These are phyloP conservation scores for Teinopalpus imperialis DNA, from an alignment of 2,888 invertebrate species.

Conservation along the genomic window DNA sequence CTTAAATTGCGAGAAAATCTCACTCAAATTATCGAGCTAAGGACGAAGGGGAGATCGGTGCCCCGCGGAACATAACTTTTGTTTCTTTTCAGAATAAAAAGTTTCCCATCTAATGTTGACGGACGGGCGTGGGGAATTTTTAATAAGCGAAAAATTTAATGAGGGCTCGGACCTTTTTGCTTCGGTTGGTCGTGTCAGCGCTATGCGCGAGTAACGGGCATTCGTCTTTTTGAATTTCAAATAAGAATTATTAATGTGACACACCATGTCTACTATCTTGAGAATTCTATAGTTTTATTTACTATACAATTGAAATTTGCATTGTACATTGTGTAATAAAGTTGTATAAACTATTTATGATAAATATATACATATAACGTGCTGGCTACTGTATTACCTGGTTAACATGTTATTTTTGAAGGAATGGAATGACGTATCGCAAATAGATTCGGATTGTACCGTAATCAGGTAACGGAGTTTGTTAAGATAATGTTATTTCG, in stretches of 20 bases:
- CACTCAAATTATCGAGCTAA: slow-evolving; percentile 81
- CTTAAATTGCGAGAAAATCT: slow-evolving; percentile 82
- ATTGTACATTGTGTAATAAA: too few relatives aligned
- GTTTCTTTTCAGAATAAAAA: slow-evolving; percentile 72
- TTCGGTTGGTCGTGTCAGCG: slow-evolving; percentile 62
- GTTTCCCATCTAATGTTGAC: slow-evolving; percentile 69
- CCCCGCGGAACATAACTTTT: slow-evolving; percentile 72
- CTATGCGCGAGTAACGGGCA: slow-evolving; percentile 44
- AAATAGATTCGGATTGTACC: too few relatives aligned
- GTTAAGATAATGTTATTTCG: too few relatives aligned
- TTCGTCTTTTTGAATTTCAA: slow-evolving; percentile 38
- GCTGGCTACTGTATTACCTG: too few relatives aligned
- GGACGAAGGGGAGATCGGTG: slow-evolving; percentile 73
- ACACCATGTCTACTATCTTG: slow-evolving; percentile 1
- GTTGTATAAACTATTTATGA: too few relatives aligned
- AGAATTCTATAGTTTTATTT: background rate
- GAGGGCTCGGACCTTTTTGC: slow-evolving; percentile 67
- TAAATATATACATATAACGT: too few relatives aligned
- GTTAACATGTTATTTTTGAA: too few relatives aligned
- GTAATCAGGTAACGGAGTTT: too few relatives aligned
- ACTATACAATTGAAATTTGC: background rate
- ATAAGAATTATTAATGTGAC: slow-evolving; percentile 11
- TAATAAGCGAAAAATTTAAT: slow-evolving; percentile 82
- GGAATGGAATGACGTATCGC: too few relatives aligned
- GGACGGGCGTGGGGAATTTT: slow-evolving; percentile 77